Percentiles rank a stretch among this genome's conserved stretches.
Conservation (phyloP, 35 echinoderm and acorn worm genomes). For the Ophiothrix spiculata region DNA sequence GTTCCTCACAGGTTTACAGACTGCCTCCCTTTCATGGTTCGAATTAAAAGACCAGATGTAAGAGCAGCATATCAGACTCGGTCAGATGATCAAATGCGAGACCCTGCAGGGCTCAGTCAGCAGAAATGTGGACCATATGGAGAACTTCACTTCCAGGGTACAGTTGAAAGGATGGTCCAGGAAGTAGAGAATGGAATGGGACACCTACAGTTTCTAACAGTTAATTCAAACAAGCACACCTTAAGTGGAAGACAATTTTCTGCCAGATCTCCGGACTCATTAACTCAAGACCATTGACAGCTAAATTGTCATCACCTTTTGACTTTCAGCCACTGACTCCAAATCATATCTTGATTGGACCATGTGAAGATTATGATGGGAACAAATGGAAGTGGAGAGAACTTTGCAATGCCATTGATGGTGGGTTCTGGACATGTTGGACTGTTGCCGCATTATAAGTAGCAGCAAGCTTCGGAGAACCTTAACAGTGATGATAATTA, state of each 20-base stretch:
- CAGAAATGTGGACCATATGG: constrained; percentile 72
- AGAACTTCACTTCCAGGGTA: constrained; percentile 59
- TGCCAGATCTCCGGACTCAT: constrained; percentile 70
- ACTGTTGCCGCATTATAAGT: constrained; percentile 62
- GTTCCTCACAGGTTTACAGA: too few species aligned
- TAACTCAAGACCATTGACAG: constrained; percentile 66
- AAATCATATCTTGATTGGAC: constrained; percentile 82
- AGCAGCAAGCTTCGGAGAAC: constrained; percentile 38
- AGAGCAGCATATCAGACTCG: too few species aligned
- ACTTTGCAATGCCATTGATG: constrained; percentile 68
- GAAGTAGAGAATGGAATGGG: constrained; percentile 76
- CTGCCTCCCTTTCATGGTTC: too few species aligned
- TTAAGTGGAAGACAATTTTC: constrained; percentile 81
- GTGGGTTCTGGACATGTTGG: constrained; percentile 53
- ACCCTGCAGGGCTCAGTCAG: too few species aligned
- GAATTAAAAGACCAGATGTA: too few species aligned
- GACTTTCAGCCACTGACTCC: constrained; percentile 72
- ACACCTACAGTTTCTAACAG: constrained; percentile 59
- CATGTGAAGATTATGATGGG: constrained; percentile 37
- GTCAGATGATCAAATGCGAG: too few species aligned
- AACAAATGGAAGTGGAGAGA: constrained; percentile 58
- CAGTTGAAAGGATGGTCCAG: constrained; percentile 66
- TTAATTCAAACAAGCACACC: constrained; percentile 56
- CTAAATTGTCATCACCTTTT: constrained; percentile 69
- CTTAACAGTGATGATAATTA: constrained; percentile 34